Evolutionary conservation across 2,888 invertebrate species (phyloP).

Genomic region (Margaritifera margaritifera): DNA sequence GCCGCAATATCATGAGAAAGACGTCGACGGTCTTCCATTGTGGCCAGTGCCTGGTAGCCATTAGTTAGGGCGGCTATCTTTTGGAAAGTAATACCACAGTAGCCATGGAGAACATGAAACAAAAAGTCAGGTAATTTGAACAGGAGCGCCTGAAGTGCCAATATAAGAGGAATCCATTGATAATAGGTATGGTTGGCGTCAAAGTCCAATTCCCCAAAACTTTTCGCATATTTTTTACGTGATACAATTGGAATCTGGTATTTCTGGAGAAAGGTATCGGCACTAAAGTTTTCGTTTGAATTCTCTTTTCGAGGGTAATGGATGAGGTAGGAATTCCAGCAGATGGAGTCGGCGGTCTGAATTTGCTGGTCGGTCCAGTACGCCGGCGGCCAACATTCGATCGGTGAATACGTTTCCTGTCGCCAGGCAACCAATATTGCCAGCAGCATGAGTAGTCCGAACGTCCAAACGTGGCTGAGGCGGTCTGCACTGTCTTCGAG

Average conservation of each 20-base stretch:
- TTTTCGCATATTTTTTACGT: background rate
- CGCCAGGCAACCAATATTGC: constrained; percentile 29
- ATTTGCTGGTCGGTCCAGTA: constrained; percentile 8
- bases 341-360: constrained; percentile 7
- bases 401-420: constrained; percentile 18
- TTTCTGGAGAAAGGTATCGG: too few relatives aligned
- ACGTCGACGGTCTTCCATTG: constrained; percentile 19
- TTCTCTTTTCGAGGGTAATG: background rate
- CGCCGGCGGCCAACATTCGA: constrained; percentile 25
- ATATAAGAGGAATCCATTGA: constrained; percentile 32
- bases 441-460: constrained; percentile 26
- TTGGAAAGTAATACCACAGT: constrained; percentile 28
- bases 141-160: constrained; percentile 30
- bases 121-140: constrained; percentile 35
- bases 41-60: constrained; percentile 22
- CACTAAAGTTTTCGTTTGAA: too few relatives aligned
- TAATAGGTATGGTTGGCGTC: constrained; percentile 17
- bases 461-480: constrained; percentile 38
- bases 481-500: constrained; percentile 36
- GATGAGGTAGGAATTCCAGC: constrained; percentile 29
- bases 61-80: constrained; percentile 24
- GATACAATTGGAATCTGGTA: too few relatives aligned
- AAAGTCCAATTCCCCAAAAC: background rate
- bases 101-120: constrained; percentile 27
- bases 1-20: constrained; percentile 26